Evolutionary conservation across 1,140 invertebrate genomes (phyloP).

Genomic region (Amphibalanus amphitrite): DNA sequence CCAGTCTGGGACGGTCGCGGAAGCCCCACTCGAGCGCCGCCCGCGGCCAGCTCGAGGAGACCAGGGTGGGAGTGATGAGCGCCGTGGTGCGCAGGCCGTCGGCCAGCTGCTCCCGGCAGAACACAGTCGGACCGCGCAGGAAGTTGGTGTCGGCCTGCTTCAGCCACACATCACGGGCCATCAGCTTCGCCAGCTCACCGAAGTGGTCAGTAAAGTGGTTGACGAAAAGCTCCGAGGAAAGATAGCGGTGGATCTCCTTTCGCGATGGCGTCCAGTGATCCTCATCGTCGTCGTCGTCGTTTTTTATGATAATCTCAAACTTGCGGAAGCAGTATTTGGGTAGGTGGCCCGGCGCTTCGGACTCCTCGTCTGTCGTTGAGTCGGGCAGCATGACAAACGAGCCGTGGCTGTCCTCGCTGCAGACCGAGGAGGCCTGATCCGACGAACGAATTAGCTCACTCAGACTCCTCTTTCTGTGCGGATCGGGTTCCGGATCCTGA

Average conservation of each 20-base stretch:
- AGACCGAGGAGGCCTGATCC: neutral
- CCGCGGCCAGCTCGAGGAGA: conserved; percentile 37
- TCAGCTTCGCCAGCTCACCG: neutral
- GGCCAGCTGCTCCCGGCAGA: conserved; percentile 42
- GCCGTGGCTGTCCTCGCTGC: neutral
- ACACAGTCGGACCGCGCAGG: conserved; percentile 40
- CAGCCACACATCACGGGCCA: conserved; percentile 21
- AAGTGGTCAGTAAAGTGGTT: neutral
- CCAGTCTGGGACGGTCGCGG: conserved; percentile 32
- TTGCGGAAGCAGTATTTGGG: neutral
- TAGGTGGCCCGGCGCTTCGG: neutral
- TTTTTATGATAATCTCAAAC: conserved; percentile 36
- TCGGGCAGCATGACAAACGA: neutral
- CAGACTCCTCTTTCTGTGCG: neutral
- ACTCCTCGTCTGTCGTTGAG: neutral
- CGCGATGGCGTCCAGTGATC: conserved; percentile 33
- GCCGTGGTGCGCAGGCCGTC: conserved; percentile 24
- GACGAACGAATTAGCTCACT: neutral
- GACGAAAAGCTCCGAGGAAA: neutral
- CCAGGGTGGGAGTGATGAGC: conserved; percentile 16
- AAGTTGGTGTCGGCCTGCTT: conserved; percentile 39
- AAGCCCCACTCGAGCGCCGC: conserved; percentile 42
- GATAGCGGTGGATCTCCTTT: conserved; percentile 26
- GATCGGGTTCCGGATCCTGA: neutral
- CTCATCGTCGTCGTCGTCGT: conserved; percentile 51